Conservation (phyloP, 2,797 vertebrate species). For the Myotis findleyi region DNA sequence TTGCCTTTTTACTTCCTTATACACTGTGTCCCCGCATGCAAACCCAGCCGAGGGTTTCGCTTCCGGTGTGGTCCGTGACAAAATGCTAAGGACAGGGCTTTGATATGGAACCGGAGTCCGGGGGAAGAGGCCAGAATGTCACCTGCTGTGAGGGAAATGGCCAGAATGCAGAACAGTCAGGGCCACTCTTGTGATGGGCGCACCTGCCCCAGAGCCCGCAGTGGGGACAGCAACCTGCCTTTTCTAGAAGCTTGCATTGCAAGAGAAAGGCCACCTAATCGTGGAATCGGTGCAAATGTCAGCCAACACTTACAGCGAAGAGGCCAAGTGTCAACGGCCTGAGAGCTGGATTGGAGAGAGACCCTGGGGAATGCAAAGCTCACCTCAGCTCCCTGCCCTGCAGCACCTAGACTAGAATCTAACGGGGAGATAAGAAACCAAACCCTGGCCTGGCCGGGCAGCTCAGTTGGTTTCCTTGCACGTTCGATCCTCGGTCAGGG, state of each 20-base stretch:
- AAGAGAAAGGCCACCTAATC: neutral
- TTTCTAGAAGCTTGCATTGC: neutral
- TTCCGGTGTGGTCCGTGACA: neutral
- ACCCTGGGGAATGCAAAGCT: neutral
- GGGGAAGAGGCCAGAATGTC: neutral
- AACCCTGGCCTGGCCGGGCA: neutral
- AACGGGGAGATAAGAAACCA: neutral
- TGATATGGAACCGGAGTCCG: neutral
- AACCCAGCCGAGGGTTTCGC: slow-evolving; percentile 59
- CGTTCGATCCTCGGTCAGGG: neutral
- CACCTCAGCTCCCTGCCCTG: neutral
- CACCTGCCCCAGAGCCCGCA: neutral
- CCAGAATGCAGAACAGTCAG: neutral
- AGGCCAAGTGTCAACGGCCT: neutral
- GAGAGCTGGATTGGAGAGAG: neutral
- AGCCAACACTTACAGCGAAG: neutral
- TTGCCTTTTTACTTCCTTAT: slow-evolving; percentile 65
- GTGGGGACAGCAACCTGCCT: neutral
- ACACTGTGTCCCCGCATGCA: slow-evolving; percentile 29
- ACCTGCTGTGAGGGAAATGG: neutral
- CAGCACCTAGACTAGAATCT: neutral
- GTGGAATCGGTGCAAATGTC: neutral
- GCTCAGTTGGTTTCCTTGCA: neutral
- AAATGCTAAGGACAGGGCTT: neutral
- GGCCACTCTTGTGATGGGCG: neutral